Percentiles rank a stretch among this genome's conserved stretches.
These are phyloP conservation scores for Dromas ardeola DNA, from an alignment of 2,113 vertebrate species.

Conservation along the genomic window DNA sequence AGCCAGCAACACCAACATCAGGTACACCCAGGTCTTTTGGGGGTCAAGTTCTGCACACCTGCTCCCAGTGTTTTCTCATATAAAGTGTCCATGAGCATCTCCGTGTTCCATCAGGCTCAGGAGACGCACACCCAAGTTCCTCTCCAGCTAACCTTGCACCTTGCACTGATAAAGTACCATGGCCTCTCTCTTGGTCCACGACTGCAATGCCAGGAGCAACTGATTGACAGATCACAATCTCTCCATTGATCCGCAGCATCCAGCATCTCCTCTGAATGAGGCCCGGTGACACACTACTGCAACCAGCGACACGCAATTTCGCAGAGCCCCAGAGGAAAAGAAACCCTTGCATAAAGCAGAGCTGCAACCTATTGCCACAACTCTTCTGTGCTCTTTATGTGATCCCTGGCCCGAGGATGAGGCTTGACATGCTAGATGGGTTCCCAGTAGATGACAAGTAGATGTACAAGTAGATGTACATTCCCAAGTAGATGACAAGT, in stretches of 20 bases:
- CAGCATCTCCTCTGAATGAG: not conserved
- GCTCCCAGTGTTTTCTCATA: not conserved
- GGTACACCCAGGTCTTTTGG: not conserved
- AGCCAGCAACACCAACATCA: not conserved
- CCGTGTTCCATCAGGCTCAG: not conserved
- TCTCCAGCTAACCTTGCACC: not conserved
- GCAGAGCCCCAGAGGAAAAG: not conserved
- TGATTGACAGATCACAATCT: not conserved
- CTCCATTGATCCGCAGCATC: not conserved
- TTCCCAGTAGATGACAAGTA: not conserved
- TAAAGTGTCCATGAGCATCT: not conserved
- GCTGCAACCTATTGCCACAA: not conserved
- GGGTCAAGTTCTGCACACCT: not conserved
- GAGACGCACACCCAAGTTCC: not conserved
- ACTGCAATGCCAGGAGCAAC: not conserved
- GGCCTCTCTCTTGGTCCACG: not conserved
- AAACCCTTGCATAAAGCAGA: not conserved
- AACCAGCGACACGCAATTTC: rapidly evolving
- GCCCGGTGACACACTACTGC: not conserved
- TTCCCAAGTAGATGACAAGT: not conserved
- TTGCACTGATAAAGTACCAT: not conserved
- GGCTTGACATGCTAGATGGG: not conserved
- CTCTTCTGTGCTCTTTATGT: not conserved
- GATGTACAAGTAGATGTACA: too few species aligned
- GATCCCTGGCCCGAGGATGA: not conserved